Evolutionary conservation across 1,140 invertebrate species (phyloP).

Genomic region (Wasmannia auropunctata): DNA sequence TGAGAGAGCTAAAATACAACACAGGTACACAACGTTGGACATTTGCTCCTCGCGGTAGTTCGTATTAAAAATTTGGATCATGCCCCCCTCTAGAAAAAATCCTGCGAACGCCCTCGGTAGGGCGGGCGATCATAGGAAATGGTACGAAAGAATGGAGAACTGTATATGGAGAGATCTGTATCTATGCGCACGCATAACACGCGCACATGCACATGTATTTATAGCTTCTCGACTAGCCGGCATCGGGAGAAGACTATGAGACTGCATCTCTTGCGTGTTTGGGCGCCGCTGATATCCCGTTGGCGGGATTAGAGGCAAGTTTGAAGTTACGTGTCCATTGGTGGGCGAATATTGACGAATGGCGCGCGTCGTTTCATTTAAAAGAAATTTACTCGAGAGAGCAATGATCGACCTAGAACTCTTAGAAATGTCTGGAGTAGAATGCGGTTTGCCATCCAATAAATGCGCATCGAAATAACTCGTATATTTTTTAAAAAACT

Average conservation of each 20-base stretch:
- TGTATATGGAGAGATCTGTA: constrained; percentile 23
- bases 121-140: constrained; percentile 31
- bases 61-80: too few relatives aligned
- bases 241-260: background rate
- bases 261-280: constrained; percentile 25
- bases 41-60: too few relatives aligned
- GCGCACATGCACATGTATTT: constrained; percentile 49
- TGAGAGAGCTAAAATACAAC: too few relatives aligned
- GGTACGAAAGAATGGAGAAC: background rate
- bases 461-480: background rate
- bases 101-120: too few relatives aligned
- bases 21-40: too few relatives aligned
- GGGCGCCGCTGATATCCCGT: background rate
- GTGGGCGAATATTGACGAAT: background rate
- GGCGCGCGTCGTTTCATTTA: background rate
- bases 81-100: too few relatives aligned
- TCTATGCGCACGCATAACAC: background rate
- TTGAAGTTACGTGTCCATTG: background rate
- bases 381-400: background rate
- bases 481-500: background rate
- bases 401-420: background rate
- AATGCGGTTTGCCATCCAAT: background rate
- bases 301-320: background rate
- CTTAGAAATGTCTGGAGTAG: background rate
- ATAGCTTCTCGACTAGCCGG: constrained; percentile 60